Conservation (phyloP, 2,797 vertebrate species). For the Adrianichthys oophorus region DNA sequence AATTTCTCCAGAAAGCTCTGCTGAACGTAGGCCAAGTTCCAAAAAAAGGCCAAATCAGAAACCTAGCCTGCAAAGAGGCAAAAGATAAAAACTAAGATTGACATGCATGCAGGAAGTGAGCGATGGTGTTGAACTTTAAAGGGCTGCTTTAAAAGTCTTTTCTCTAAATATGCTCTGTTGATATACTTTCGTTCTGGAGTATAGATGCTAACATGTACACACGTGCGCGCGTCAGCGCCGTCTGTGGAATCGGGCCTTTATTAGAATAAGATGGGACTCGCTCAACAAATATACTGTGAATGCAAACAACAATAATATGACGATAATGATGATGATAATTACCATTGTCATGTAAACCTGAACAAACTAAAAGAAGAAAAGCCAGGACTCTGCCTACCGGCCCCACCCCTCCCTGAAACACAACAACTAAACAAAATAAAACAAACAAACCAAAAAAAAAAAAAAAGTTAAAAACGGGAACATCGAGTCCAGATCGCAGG, state of each 20-base stretch:
- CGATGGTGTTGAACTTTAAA: slow-evolving; percentile 50
- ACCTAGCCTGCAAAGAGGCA: slow-evolving; percentile 1
- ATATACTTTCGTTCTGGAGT: slow-evolving; percentile 68
- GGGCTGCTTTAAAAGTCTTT: slow-evolving; percentile 11
- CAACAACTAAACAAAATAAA: slow-evolving; percentile 1
- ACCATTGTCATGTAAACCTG: slow-evolving; percentile 87
- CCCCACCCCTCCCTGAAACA: background rate
- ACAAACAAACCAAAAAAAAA: slow-evolving; percentile 25
- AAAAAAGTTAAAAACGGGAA: slow-evolving; percentile 56
- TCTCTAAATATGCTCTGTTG: slow-evolving; percentile 78
- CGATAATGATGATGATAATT: slow-evolving; percentile 69
- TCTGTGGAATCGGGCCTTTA: slow-evolving; percentile 73
- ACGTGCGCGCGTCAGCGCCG: slow-evolving; percentile 62
- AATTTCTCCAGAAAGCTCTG: too few species aligned
- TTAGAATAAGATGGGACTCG: slow-evolving; percentile 69
- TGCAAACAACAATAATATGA: slow-evolving; percentile 76
- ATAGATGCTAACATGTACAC: slow-evolving; percentile 76
- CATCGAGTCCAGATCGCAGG: slow-evolving; percentile 42
- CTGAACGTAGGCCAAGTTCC: too few species aligned
- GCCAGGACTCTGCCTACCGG: slow-evolving; percentile 22
- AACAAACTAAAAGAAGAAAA: slow-evolving; percentile 52
- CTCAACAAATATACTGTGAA: slow-evolving; percentile 83
- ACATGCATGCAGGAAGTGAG: slow-evolving; percentile 20
- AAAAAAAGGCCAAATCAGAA: too few species aligned
- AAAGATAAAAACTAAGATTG: slow-evolving; percentile 1